Conservation (phyloP, 1,140 invertebrate genomes). For the Papilio polytes region DNA sequence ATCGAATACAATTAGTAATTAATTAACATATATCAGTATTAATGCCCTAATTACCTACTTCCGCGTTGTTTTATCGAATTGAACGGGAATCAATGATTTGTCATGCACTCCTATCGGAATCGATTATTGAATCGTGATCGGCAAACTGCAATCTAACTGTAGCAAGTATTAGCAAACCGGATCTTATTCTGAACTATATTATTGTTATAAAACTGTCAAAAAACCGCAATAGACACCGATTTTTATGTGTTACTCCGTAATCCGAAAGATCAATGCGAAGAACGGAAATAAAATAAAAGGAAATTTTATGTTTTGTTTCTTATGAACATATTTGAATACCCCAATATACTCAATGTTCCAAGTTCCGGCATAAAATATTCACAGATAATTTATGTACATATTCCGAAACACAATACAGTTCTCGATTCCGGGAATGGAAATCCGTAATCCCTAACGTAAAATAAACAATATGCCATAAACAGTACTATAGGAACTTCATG, state of each 20-base stretch:
- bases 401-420: conserved; percentile 21
- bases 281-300: conserved; percentile 1
- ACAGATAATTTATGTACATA: conserved; percentile 24
- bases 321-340: conserved; percentile 1
- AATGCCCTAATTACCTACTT: conserved; percentile 27
- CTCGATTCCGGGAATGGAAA: background rate
- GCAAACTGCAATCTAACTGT: background rate
- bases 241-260: background rate
- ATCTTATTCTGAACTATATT: background rate
- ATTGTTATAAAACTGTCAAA: background rate
- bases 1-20: background rate
- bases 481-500: background rate
- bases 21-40: background rate
- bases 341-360: background rate
- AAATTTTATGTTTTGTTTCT: background rate
- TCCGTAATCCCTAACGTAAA: conserved; percentile 3
- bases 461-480: conserved; percentile 1
- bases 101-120: conserved; percentile 28
- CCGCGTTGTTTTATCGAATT: conserved; percentile 28
- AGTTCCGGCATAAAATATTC: conserved; percentile 1
- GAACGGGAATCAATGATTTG: conserved; percentile 33
- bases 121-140: conserved; percentile 14
- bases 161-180: background rate
- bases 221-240: no score
- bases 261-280: background rate